Conservation (phyloP, 2,888 invertebrate species). For the Alloscopus bannaensis region DNA sequence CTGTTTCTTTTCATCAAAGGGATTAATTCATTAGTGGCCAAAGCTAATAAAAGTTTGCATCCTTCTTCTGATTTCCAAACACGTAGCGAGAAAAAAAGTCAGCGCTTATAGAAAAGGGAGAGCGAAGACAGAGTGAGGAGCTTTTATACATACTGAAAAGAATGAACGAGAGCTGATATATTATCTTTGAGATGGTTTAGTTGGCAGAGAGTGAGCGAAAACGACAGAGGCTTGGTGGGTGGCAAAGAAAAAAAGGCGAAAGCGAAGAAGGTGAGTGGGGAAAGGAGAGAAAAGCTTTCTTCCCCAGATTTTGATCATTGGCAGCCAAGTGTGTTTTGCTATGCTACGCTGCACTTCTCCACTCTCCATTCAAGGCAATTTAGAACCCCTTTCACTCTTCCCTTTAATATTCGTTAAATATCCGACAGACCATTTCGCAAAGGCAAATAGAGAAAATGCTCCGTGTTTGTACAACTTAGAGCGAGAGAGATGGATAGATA, state of each 20-base stretch:
- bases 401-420: slow-evolving; percentile 60
- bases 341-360: slow-evolving; percentile 41
- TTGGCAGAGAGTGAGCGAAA: not conserved
- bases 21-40: slow-evolving; percentile 72
- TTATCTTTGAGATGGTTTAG: slow-evolving; percentile 25
- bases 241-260: slow-evolving; percentile 13
- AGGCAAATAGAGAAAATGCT: slow-evolving; percentile 25
- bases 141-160: not conserved
- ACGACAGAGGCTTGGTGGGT: not conserved
- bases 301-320: slow-evolving; percentile 47
- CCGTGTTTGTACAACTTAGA: slow-evolving; percentile 31
- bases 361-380: slow-evolving; percentile 43
- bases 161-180: not conserved
- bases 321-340: slow-evolving; percentile 41
- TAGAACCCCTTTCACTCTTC: slow-evolving; percentile 48
- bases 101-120: slow-evolving; percentile 21
- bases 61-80: slow-evolving; percentile 65
- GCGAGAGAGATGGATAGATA: slow-evolving; percentile 29
- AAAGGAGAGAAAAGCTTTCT: not conserved
- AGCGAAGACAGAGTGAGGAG: slow-evolving; percentile 13
- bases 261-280: not conserved
- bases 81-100: slow-evolving; percentile 56
- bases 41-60: slow-evolving; percentile 58
- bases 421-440: slow-evolving; percentile 47
- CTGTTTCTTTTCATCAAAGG: slow-evolving; percentile 70